Conservation (phyloP, 2,888 invertebrate species). For the Galerucella pusilla region DNA sequence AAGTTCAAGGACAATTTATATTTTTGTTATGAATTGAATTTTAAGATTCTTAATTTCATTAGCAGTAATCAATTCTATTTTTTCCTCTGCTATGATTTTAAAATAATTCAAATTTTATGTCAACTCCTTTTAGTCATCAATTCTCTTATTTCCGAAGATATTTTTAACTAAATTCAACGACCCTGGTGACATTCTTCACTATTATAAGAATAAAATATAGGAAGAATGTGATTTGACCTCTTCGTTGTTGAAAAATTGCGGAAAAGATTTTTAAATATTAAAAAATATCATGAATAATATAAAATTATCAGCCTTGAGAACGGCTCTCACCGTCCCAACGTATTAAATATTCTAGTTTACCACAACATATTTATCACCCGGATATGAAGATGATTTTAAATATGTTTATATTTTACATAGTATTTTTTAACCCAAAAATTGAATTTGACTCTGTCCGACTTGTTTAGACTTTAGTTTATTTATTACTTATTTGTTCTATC, state of each 20-base stretch:
- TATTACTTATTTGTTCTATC: no score
- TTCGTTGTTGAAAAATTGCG: neutral
- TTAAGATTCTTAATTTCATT: no score
- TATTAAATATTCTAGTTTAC: constrained; percentile 5
- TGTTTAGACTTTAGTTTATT: no score
- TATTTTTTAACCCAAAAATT: no score
- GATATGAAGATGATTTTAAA: neutral
- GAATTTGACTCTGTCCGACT: no score
- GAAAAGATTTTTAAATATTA: neutral
- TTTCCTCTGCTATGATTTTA: no score
- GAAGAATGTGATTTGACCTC: neutral
- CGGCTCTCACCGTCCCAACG: constrained; percentile 5
- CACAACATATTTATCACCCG: constrained; percentile 8
- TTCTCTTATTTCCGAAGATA: neutral
- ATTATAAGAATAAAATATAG: neutral
- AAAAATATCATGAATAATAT: constrained; percentile 15
- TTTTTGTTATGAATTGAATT: no score
- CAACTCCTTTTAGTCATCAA: neutral
- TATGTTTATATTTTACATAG: no score
- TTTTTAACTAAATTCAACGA: neutral
- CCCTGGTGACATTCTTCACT: neutral
- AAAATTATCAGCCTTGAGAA: constrained; percentile 6
- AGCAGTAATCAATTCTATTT: no score
- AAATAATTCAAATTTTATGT: no score
- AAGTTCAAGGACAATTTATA: no score